Conservation (phyloP, 1,140 invertebrate species). For the Elymnias hypermnestra region DNA sequence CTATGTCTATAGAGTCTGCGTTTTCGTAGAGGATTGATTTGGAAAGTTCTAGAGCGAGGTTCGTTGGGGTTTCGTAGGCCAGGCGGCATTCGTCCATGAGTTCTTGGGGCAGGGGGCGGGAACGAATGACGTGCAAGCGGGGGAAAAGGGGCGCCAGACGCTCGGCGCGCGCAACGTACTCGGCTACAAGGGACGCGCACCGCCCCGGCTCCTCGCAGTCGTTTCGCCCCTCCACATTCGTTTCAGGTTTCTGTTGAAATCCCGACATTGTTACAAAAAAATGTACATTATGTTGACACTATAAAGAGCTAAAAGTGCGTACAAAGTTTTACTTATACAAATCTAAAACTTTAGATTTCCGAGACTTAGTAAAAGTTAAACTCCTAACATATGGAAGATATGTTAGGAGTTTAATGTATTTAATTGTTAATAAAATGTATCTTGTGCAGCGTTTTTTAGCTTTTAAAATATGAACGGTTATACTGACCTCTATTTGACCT, state of each 20-base stretch:
- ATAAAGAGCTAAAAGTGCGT: too few relatives aligned
- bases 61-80: constrained; percentile 40
- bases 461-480: too few relatives aligned
- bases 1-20: constrained; percentile 1
- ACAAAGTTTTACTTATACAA: too few relatives aligned
- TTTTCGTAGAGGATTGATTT: constrained; percentile 49
- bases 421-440: too few relatives aligned
- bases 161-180: constrained; percentile 50
- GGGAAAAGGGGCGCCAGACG: constrained; percentile 44
- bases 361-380: too few relatives aligned
- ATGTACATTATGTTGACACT: too few relatives aligned
- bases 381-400: too few relatives aligned
- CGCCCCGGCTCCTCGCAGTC: neutral
- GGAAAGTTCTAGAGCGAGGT: constrained; percentile 47
- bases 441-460: too few relatives aligned
- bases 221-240: constrained; percentile 7
- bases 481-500: too few relatives aligned
- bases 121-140: constrained; percentile 6
- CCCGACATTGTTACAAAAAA: too few relatives aligned
- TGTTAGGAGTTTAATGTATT: too few relatives aligned
- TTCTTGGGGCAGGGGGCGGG: constrained; percentile 19
- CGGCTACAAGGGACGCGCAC: constrained; percentile 31
- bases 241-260: constrained; percentile 4
- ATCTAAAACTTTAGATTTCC: too few relatives aligned
- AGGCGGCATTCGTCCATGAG: constrained; percentile 18